Conservation (phyloP, 2,888 invertebrate species). For the Helleia helle region DNA sequence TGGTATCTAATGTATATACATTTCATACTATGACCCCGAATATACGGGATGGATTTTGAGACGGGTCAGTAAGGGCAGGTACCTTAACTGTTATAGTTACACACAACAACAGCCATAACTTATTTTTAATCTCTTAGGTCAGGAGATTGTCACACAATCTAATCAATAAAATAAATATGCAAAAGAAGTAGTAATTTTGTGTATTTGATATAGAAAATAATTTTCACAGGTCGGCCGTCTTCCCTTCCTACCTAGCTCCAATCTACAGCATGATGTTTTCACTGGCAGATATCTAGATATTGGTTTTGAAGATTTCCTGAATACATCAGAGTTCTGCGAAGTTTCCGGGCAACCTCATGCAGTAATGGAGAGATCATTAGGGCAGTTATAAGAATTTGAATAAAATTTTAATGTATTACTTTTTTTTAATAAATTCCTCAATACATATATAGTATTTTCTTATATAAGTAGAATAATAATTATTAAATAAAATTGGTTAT, state of each 20-base stretch:
- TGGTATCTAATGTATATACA: no score
- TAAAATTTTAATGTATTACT: conserved; percentile 11
- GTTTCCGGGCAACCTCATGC: conserved; percentile 87
- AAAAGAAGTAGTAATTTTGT: no score
- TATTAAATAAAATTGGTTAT: no score
- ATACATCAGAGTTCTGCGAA: conserved; percentile 81
- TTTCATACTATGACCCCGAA: no score
- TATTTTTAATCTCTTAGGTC: no score
- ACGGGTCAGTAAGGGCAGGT: no score
- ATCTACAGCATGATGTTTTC: conserved; percentile 81
- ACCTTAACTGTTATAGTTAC: no score
- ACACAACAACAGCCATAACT: no score
- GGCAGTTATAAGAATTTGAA: conserved; percentile 51
- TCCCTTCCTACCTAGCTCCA: conserved; percentile 81
- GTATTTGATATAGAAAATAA: conserved; percentile 8
- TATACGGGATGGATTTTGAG: no score
- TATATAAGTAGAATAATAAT: no score
- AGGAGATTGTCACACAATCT: no score
- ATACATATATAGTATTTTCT: not conserved
- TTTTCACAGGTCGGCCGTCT: conserved; percentile 69
- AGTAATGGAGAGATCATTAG: conserved; percentile 82
- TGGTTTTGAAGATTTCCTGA: conserved; percentile 85
- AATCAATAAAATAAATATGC: no score
- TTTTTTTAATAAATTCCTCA: not conserved
- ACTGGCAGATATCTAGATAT: conserved; percentile 83